A percentile compares a stretch with the other conserved stretches of the same genome.
phyloP scores from a whole-genome alignment of 2,888 invertebrate species.

The Erebia aethiops region DNA sequence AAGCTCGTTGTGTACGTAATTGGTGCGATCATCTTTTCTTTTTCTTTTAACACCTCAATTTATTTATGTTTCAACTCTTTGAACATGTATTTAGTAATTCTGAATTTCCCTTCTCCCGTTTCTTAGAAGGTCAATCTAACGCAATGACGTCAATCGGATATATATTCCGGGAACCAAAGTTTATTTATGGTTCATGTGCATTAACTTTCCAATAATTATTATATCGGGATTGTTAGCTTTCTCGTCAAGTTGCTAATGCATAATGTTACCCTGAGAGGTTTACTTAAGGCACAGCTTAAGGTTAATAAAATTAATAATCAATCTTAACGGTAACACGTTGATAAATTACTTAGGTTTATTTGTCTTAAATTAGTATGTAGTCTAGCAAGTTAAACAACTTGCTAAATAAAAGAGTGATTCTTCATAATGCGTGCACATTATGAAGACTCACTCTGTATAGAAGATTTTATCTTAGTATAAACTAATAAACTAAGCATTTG shows the following conservation, averaged over 20 bases:
- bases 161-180: conserved; percentile 55
- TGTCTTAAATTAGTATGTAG: too few species aligned
- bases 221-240: conserved; percentile 47
- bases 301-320: not conserved
- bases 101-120: conserved; percentile 55
- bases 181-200: conserved; percentile 42
- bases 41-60: conserved; percentile 46
- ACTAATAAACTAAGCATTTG: not conserved
- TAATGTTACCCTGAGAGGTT: not conserved
- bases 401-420: too few species aligned
- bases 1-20: not conserved
- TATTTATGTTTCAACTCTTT: conserved; percentile 56
- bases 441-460: not conserved
- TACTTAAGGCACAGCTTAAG: too few species aligned
- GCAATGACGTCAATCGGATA: conserved; percentile 66
- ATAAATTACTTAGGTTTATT: too few species aligned
- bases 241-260: conserved; percentile 26
- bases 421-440: too few species aligned
- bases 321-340: too few species aligned
- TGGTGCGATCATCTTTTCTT: conserved; percentile 40
- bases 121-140: conserved; percentile 60
- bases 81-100: conserved; percentile 44
- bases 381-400: too few species aligned
- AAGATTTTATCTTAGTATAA: not conserved
- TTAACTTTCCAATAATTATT: conserved; percentile 45